Conservation (phyloP, 2,113 vertebrate genomes). For the Labeo catla region DNA sequence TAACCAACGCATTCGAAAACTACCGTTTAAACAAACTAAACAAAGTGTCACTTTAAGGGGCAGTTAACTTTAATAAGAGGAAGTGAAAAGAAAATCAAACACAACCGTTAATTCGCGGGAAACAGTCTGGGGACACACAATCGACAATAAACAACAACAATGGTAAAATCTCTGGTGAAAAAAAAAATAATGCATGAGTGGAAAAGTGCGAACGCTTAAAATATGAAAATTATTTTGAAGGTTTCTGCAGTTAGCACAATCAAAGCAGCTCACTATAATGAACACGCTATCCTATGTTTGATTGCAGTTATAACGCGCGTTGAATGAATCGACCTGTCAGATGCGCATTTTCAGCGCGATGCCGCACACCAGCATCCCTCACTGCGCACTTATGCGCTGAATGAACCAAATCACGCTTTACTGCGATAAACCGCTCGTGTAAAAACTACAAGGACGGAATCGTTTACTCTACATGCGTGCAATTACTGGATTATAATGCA, state of each 20-base stretch:
- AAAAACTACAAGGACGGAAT: background rate
- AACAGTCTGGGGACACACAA: background rate
- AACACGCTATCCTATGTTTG: background rate
- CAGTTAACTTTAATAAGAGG: background rate
- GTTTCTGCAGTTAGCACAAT: background rate
- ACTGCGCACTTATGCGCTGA: background rate
- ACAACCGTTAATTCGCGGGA: background rate
- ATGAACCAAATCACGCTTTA: background rate
- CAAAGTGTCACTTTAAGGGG: no score
- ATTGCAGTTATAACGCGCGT: background rate
- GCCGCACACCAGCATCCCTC: constrained; percentile 23
- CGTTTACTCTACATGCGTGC: background rate
- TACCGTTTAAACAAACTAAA: background rate
- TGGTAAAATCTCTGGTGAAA: background rate
- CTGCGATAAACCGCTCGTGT: background rate
- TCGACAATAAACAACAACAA: background rate
- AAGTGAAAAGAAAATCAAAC: background rate
- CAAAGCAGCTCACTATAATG: background rate
- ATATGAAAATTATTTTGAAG: background rate
- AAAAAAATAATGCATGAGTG: background rate
- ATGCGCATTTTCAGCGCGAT: background rate
- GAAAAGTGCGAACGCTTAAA: background rate
- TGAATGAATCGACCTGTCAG: background rate
- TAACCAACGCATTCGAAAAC: background rate
- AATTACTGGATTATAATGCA: background rate